These are phyloP conservation scores for Drosophila yakuba DNA, from an alignment of 1,140 invertebrate species.

Conservation along the genomic window DNA sequence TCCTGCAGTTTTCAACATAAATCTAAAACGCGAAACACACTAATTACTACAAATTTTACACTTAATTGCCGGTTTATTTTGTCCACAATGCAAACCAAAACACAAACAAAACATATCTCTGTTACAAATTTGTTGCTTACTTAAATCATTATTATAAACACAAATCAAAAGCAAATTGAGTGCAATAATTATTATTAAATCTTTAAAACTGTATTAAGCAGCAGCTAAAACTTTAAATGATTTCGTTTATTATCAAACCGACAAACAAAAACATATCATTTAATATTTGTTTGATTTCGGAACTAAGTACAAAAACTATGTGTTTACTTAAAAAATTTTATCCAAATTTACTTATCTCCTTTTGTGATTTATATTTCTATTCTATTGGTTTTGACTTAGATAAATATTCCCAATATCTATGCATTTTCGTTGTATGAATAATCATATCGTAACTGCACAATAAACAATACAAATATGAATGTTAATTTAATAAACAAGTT, in stretches of 20 bases:
- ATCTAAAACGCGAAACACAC: conserved; percentile 19
- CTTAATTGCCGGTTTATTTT: conserved; percentile 21
- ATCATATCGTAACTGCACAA: conserved; percentile 75
- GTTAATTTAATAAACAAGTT: conserved; percentile 42
- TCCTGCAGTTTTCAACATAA: conserved; percentile 75
- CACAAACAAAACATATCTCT: conserved; percentile 63
- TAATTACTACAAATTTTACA: conserved; percentile 21
- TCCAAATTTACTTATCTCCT: conserved; percentile 6
- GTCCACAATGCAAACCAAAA: conserved; percentile 5
- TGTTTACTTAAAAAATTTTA: conserved; percentile 32
- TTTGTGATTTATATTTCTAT: conserved; percentile 25
- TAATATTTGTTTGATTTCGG: conserved; percentile 25
- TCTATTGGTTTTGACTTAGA: conserved; percentile 18
- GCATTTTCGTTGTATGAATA: conserved; percentile 61
- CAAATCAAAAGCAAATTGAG: conserved; percentile 72
- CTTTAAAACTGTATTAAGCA: conserved; percentile 52
- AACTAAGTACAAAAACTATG: conserved; percentile 49
- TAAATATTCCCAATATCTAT: conserved; percentile 21
- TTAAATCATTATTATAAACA: conserved; percentile 39
- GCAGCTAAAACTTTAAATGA: conserved; percentile 17
- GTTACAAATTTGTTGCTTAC: conserved; percentile 74
- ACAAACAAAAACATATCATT: conserved; percentile 58
- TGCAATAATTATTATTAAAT: conserved; percentile 78
- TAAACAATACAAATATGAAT: conserved; percentile 50
- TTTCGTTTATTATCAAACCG: conserved; percentile 13